These are phyloP conservation scores for Macrosoma leucophasiata DNA, from an alignment of 2,888 invertebrate species.

Conservation along the genomic window DNA sequence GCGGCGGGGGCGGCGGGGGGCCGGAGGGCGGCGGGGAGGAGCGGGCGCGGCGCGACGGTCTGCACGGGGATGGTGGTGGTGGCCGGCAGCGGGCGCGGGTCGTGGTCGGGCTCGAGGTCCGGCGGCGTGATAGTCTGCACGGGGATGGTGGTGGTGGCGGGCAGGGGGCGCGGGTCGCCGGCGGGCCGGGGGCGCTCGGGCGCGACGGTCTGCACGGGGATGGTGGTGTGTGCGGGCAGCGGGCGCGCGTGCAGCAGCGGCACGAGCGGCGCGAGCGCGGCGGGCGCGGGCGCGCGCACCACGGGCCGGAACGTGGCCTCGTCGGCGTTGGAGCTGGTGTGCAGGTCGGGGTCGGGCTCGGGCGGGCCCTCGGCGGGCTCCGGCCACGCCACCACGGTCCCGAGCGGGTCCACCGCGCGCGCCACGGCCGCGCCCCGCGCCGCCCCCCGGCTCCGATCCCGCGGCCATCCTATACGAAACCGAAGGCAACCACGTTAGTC, in stretches of 20 bases:
- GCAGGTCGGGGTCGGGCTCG: constrained; percentile 56
- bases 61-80: constrained; percentile 8
- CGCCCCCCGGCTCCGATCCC: constrained; percentile 33
- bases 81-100: constrained; percentile 30
- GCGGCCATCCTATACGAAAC: constrained; percentile 83
- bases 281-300: constrained; percentile 67
- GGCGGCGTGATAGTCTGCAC: no score
- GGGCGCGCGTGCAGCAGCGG: constrained; percentile 42
- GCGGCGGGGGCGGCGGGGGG: constrained; percentile 28
- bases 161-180: constrained; percentile 29
- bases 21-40: constrained; percentile 10
- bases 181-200: constrained; percentile 22
- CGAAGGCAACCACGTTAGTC: constrained; percentile 82
- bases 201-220: constrained; percentile 45
- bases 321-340: constrained; percentile 75
- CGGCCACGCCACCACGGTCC: constrained; percentile 78
- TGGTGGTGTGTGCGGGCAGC: constrained; percentile 52
- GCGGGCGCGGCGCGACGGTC: constrained; percentile 32
- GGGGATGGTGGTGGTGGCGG: constrained; percentile 35
- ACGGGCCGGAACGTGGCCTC: constrained; percentile 82
- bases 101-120: no score
- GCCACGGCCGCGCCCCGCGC: constrained; percentile 56
- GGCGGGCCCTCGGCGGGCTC: constrained; percentile 48
- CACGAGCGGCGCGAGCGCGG: constrained; percentile 33
- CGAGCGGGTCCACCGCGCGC: constrained; percentile 86